Evolutionary conservation across 1,140 invertebrate species (phyloP), one percentile per base, ranked within the genome.

Genomic region (Schlechtendalia chinensis): DNA sequence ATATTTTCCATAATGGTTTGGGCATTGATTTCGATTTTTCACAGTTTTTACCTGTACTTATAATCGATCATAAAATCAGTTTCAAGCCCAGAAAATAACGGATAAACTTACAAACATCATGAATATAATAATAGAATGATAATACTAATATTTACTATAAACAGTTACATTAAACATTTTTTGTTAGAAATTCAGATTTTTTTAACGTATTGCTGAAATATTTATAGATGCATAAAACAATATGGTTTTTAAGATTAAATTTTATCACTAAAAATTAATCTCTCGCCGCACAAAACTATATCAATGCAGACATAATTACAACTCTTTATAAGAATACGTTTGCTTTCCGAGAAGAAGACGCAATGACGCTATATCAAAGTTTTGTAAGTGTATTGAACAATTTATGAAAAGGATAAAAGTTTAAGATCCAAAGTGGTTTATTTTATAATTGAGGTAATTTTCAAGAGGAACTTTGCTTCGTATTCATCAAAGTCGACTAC

Each of bases 371-470:
- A n/a, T 67, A n/a, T 24, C 1, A 54, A 72, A 54, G 50, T 72
- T 53, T 72, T 72, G 24, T 72, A 72, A 72, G 17, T 72, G 17
- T n/a, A 72, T 72, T 72, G 17, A 72, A 72, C 50, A 72, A 72
- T 54, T 72, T 72, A 72, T 53, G 47, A 54, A 72, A 72, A 72
- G 47, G 50, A 54, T 72, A 72, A 72, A 72, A 72, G 69, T 72
- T 71, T 32, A n/a, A 32, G 69, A 72, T n/a, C 17, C 27, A 54
- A 72, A 72, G 17, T 72, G 24, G 47, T 72, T 72, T 54, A 72
- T 54, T 54, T n/a, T 11, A 72, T 54, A 54, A 72, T 72, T 72
- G 24, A 72, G 27, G 24, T 54, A 45, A 72, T 53, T 72, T 53
- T 47, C 24, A 32, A 72, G 50, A 72, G 14, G 47, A 54, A 53